phyloP scores from a whole-genome alignment of 2,113 vertebrate genomes.

The Salvelinus fontinalis region DNA sequence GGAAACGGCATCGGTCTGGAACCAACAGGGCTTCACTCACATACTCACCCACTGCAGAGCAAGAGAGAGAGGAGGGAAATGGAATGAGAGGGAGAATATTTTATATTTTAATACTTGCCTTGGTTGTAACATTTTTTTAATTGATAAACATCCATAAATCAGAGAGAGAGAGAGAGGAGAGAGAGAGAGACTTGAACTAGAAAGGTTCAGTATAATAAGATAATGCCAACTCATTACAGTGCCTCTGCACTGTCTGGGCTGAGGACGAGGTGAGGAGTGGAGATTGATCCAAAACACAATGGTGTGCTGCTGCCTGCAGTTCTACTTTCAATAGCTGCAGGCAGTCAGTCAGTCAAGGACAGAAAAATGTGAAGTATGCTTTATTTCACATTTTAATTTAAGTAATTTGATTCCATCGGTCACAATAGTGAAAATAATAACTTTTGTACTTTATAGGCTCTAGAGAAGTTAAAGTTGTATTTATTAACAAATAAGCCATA shows the following conservation, averaged over 20 bases:
- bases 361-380: neutral
- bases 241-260: too few species aligned
- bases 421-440: too few species aligned
- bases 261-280: too few species aligned
- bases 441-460: too few species aligned
- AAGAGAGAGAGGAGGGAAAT: too few species aligned
- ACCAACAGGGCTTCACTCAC: constrained; percentile 87
- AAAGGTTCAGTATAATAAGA: too few species aligned
- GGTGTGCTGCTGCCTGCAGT: neutral
- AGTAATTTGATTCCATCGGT: too few species aligned
- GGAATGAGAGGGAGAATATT: neutral
- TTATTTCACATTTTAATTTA: neutral
- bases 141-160: too few species aligned
- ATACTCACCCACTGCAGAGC: constrained; percentile 80
- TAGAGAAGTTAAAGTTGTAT: too few species aligned
- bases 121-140: neutral
- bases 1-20: constrained; percentile 85
- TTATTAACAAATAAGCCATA: too few species aligned
- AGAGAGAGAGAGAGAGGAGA: neutral
- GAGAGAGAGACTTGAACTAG: neutral
- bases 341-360: constrained; percentile 7
- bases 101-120: neutral
- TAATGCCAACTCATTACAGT: too few species aligned
- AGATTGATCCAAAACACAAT: too few species aligned
- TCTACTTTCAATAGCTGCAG: constrained; percentile 17